Base-by-base conservation (phyloP, 1,140 invertebrate genomes). In the Drosophila mauritiana region DNA sequence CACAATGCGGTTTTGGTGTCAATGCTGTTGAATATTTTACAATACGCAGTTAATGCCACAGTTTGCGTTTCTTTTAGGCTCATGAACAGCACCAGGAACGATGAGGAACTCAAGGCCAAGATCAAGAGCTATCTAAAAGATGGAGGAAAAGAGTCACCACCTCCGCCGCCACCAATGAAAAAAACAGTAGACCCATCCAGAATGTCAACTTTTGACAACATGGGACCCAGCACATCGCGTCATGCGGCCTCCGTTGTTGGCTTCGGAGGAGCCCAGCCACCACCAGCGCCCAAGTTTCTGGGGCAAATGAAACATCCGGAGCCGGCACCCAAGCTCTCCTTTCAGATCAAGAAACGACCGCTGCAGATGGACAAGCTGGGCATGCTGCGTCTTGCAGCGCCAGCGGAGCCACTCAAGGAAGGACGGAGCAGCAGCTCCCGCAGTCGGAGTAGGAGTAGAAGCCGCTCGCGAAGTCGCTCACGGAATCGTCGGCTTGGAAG, bases 311-410 rank as follows among this genome's bases (percentile, higher is more conserved):
- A 68, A 17, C 64, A 27, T 0, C 58, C 49, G 12, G 59, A 76
- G 10, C 74, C 80, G 10, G 42, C 42, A 0, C 51, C 63, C 7
- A 86, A 91, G 15, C 63, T 91, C 2, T 92, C 90, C 12, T 91
- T 91, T 72, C 91, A 91, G 57, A 84, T 91, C 15, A 91, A 82
- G 22, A 90, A 81, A 27, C 84, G 82, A 65, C 93, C 93, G 39
- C 91, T 93, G 46, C 94, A 95, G 27, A 91, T 95, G 68, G 95
- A 95, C 90, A 95, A 95, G 91, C 95, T 96, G 75, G 95, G 95
- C 3, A 94, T 94, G 56, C 94, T 95, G 90, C 93, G 94, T 0
- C 76, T 95, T 49, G 92, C 94, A 17, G 82, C 94, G 80, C 93
- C 94, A 36, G 91, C 76, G 17, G 76, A 74, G 51, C 20, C 40